Percentiles rank a stretch among this genome's conserved stretches.
Conservation (phyloP, 2,797 vertebrate genomes). For the Choloepus didactylus region DNA sequence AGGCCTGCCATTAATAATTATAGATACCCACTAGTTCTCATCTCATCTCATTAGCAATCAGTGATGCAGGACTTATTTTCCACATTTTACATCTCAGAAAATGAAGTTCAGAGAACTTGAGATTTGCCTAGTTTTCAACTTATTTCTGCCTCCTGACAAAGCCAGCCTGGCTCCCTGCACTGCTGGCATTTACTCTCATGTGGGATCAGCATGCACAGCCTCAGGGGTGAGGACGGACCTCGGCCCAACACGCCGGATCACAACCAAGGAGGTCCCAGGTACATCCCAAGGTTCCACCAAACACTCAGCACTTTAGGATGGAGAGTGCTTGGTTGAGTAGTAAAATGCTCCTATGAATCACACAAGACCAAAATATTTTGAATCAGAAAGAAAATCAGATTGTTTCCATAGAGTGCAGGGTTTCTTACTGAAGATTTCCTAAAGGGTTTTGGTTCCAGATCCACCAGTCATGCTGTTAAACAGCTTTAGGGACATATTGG, state of each 20-base stretch:
- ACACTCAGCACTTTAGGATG: not conserved
- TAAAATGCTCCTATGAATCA: not conserved
- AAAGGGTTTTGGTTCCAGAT: conserved; percentile 40
- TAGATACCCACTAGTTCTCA: too few species aligned
- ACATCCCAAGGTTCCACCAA: too few species aligned
- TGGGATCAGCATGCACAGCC: not conserved
- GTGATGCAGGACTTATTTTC: too few species aligned
- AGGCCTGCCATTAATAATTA: too few species aligned
- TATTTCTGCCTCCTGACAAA: too few species aligned
- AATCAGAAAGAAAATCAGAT: not conserved
- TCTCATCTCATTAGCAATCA: too few species aligned
- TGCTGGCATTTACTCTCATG: not conserved
- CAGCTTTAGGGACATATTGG: conserved; percentile 9
- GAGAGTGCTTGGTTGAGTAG: not conserved
- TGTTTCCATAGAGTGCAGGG: not conserved
- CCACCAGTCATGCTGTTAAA: conserved; percentile 49
- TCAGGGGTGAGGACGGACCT: not conserved
- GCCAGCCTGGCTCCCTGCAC: not conserved
- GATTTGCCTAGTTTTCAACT: too few species aligned
- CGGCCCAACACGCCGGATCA: too few species aligned
- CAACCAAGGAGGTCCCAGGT: too few species aligned
- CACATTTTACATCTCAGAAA: too few species aligned
- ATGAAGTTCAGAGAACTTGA: too few species aligned
- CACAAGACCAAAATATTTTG: not conserved
- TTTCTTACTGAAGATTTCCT: fast-evolving